Evolutionary conservation across 2,797 vertebrate species (phyloP).

Genomic region (Sebastes melanostomus): DNA sequence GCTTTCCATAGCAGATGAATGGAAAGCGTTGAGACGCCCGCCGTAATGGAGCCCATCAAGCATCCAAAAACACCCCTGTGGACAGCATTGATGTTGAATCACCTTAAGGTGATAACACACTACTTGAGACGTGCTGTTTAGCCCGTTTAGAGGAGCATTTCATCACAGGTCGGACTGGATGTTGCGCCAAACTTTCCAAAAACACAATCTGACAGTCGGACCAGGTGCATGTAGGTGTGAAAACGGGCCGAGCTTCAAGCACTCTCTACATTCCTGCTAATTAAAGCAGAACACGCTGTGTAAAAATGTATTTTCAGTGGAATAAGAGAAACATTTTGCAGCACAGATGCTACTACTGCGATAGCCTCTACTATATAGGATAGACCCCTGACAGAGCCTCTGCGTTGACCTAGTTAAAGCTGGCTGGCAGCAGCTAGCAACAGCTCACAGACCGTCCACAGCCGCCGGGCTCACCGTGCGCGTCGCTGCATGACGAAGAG

Average conservation of each 20-base stretch:
- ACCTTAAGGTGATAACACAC: background rate
- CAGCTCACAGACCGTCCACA: conserved; percentile 43
- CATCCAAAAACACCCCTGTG: no score
- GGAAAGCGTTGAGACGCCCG: no score
- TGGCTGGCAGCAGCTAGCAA: conserved; percentile 55
- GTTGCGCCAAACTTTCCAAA: background rate
- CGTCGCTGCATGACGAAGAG: conserved; percentile 60
- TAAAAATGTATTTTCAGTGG: background rate
- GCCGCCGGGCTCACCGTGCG: conserved; percentile 54
- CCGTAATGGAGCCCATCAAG: no score
- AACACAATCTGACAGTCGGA: background rate
- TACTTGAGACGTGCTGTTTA: background rate
- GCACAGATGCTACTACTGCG: background rate
- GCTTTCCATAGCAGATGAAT: no score
- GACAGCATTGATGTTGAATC: background rate
- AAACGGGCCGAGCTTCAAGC: background rate
- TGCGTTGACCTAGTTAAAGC: conserved; percentile 73
- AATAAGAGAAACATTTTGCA: background rate
- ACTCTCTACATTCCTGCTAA: background rate
- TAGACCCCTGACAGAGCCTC: conserved; percentile 44
- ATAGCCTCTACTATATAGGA: background rate
- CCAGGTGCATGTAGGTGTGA: conserved; percentile 37
- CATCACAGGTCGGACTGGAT: background rate
- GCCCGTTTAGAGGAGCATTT: conserved; percentile 1
- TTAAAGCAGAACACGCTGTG: background rate